Evolutionary conservation across 2,797 vertebrate genomes (phyloP).

Genomic region (Lacerta bilineata): DNA sequence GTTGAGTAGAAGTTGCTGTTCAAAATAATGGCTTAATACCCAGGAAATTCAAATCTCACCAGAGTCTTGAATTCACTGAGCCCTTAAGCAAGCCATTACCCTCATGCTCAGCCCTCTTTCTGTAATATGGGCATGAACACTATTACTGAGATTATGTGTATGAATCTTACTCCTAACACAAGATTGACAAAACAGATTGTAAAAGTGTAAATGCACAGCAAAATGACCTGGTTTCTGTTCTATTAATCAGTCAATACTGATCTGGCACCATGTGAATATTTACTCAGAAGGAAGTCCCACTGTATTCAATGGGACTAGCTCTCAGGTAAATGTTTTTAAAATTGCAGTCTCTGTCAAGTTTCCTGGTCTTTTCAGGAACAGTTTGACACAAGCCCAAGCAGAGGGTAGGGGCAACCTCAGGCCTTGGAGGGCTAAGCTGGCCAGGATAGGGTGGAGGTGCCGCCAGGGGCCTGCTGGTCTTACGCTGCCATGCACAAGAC

Average conservation of each 20-base stretch:
- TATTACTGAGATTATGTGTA: neutral
- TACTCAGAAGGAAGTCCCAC: too few relatives aligned
- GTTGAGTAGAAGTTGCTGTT: neutral
- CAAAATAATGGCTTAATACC: neutral
- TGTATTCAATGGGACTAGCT: too few relatives aligned
- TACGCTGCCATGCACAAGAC: too few relatives aligned
- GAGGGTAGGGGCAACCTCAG: too few relatives aligned
- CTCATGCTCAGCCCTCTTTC: neutral
- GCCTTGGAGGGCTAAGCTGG: too few relatives aligned
- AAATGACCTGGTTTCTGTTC: neutral
- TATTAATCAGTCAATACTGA: neutral
- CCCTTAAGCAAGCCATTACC: neutral
- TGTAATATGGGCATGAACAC: neutral
- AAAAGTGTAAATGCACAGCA: neutral
- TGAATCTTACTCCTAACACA: neutral
- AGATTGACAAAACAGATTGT: neutral
- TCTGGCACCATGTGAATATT: neutral
- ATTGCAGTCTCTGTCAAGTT: neutral
- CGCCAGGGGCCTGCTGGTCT: too few relatives aligned
- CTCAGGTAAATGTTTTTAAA: too few relatives aligned
- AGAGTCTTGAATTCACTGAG: neutral
- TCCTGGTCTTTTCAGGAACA: neutral
- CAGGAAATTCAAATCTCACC: neutral
- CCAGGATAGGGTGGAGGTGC: too few relatives aligned
- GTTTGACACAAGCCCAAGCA: too few relatives aligned